Conservation (phyloP, 2,113 vertebrate species). For the Choloepus hoffmanni region DNA sequence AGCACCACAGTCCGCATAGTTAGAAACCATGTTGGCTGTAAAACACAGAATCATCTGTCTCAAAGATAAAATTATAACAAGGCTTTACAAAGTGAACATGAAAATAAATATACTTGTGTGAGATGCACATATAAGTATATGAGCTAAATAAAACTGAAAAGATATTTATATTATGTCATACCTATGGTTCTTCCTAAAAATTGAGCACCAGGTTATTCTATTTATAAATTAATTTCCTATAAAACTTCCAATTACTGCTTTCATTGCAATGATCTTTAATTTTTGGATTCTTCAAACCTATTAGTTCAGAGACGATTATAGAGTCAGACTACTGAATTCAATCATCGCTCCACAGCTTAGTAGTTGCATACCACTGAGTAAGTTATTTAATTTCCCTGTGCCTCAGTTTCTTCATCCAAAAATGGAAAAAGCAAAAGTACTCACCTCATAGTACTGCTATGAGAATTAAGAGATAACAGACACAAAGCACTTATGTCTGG, state of each 20-base stretch:
- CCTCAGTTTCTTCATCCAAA: not conserved
- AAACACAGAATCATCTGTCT: not conserved
- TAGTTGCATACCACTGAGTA: not conserved
- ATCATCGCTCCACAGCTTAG: not conserved
- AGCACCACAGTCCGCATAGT: not conserved
- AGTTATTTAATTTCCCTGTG: not conserved
- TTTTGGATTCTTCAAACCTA: not conserved
- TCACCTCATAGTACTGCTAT: fast-evolving
- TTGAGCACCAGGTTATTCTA: not conserved
- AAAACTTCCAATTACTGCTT: not conserved
- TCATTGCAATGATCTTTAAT: not conserved
- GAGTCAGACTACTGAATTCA: not conserved
- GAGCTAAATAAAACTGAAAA: not conserved
- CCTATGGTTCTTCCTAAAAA: not conserved
- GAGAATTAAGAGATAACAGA: fast-evolving
- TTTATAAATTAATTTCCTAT: not conserved
- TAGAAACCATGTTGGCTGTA: too few relatives aligned
- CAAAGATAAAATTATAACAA: not conserved
- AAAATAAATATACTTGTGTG: not conserved
- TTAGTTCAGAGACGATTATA: not conserved
- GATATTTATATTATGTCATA: fast-evolving
- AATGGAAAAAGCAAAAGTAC: fast-evolving
- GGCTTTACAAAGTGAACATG: not conserved
- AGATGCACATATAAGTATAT: fast-evolving
- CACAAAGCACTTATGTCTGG: fast-evolving